phyloP scores from a whole-genome alignment of 2,113 vertebrate species.

The Dryoscopus gambensis region DNA sequence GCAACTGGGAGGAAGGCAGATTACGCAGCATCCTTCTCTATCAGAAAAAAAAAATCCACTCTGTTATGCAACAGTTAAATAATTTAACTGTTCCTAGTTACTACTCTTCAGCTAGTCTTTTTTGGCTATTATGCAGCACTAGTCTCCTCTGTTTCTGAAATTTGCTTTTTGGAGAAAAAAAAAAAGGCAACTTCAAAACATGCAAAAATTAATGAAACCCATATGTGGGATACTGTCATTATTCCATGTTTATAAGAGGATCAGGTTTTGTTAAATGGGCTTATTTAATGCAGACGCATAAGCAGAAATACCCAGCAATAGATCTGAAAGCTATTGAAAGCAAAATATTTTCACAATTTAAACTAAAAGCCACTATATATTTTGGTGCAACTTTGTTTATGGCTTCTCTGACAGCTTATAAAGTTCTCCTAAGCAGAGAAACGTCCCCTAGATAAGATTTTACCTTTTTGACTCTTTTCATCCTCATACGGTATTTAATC shows the following conservation, averaged over 20 bases:
- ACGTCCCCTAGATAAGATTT: neutral
- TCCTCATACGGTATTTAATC: neutral
- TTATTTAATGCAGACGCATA: slow-evolving; percentile 59
- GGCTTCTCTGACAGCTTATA: slow-evolving; percentile 15
- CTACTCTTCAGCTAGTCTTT: neutral
- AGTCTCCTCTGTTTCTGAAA: slow-evolving; percentile 22
- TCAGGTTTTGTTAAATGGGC: slow-evolving; percentile 59
- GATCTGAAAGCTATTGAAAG: slow-evolving; percentile 44
- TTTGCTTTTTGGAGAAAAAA: neutral
- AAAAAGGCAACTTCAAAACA: slow-evolving; percentile 49
- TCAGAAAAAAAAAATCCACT: neutral
- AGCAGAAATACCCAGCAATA: slow-evolving; percentile 40
- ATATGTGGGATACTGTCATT: slow-evolving; percentile 59
- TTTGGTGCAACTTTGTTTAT: slow-evolving; percentile 31
- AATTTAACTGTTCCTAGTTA: neutral
- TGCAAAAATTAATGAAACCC: slow-evolving; percentile 56
- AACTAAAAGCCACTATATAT: slow-evolving; percentile 16
- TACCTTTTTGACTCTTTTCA: neutral
- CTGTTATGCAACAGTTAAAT: neutral
- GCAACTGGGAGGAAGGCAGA: neutral
- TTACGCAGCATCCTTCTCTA: neutral
- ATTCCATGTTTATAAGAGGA: slow-evolving; percentile 63
- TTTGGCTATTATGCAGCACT: neutral
- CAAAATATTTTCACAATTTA: slow-evolving; percentile 33
- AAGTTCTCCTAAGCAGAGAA: neutral